A percentile compares a stretch with the other conserved stretches of the same genome.
Conservation (phyloP, 2,113 vertebrate species). For the Apistogramma diplotaenia region DNA sequence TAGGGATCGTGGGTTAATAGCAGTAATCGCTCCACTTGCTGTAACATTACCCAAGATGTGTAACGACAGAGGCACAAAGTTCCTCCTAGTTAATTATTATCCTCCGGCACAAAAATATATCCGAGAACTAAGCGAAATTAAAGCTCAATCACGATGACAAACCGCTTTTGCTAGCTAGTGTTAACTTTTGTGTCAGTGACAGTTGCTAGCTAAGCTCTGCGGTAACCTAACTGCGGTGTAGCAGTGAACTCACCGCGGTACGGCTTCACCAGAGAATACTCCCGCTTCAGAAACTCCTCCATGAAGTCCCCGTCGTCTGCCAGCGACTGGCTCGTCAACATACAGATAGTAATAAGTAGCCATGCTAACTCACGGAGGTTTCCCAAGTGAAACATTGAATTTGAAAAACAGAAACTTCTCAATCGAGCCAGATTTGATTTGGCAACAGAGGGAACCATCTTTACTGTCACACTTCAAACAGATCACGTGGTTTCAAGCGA, state of each 20-base stretch:
- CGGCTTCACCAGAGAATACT: constrained; percentile 88
- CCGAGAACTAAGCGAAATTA: too few relatives aligned
- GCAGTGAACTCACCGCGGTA: constrained; percentile 81
- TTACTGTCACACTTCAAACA: constrained; percentile 4
- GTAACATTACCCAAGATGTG: neutral
- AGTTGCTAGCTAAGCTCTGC: neutral
- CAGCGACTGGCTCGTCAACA: constrained; percentile 29
- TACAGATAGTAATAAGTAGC: constrained; percentile 42
- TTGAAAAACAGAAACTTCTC: constrained; percentile 12
- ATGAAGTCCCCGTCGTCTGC: constrained; percentile 73
- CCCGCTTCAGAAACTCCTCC: constrained; percentile 90
- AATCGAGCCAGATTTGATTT: neutral
- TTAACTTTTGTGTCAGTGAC: neutral
- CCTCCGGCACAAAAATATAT: neutral
- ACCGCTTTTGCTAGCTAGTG: neutral
- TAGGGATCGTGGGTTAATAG: neutral
- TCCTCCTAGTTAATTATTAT: constrained; percentile 23
- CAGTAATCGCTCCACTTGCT: neutral
- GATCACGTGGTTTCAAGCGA: constrained; percentile 1
- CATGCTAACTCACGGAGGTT: constrained; percentile 25
- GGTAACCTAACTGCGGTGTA: neutral
- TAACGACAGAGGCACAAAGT: neutral
- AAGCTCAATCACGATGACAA: neutral
- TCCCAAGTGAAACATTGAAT: constrained; percentile 5
- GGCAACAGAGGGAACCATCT: constrained; percentile 72